A percentile compares a stretch with the other conserved stretches of the same genome.
Evolutionary conservation across 2,888 invertebrate genomes (phyloP).

Genomic region (Scaptomyza cyrtandrae): DNA sequence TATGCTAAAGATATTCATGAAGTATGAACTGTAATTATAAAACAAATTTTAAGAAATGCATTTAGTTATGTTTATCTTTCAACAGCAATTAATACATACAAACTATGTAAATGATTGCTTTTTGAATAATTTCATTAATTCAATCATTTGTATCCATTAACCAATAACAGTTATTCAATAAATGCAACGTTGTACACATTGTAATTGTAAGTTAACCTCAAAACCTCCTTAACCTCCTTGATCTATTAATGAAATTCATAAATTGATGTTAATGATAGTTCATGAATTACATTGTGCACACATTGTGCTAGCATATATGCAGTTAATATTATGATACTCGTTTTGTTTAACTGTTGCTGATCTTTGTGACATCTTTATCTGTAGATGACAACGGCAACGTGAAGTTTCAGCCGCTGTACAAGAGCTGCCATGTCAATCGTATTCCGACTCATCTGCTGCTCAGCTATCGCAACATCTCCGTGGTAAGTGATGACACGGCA

Average conservation of each 20-base stretch:
- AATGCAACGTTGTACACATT: background rate
- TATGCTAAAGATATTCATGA: conserved; percentile 5
- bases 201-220: background rate
- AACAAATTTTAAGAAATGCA: too few relatives aligned
- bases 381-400: conserved; percentile 87
- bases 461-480: conserved; percentile 90
- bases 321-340: background rate
- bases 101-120: too few relatives aligned
- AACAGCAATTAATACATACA: too few relatives aligned
- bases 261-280: background rate
- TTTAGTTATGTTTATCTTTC: too few relatives aligned
- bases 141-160: background rate
- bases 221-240: background rate
- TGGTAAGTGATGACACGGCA: conserved; percentile 86
- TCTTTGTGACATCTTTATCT: conserved; percentile 63
- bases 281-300: background rate
- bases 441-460: conserved; percentile 89
- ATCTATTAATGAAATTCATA: background rate
- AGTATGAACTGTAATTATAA: background rate
- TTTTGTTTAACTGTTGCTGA: conserved; percentile 43
- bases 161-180: conserved; percentile 1
- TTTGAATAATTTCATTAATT: background rate
- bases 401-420: conserved; percentile 90
- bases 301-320: background rate
- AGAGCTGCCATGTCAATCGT: conserved; percentile 89